A percentile compares a stretch with the other conserved stretches of the same genome.
Evolutionary conservation across 2,888 invertebrate genomes (phyloP).

Genomic region (Microctonus aethiopoides): DNA sequence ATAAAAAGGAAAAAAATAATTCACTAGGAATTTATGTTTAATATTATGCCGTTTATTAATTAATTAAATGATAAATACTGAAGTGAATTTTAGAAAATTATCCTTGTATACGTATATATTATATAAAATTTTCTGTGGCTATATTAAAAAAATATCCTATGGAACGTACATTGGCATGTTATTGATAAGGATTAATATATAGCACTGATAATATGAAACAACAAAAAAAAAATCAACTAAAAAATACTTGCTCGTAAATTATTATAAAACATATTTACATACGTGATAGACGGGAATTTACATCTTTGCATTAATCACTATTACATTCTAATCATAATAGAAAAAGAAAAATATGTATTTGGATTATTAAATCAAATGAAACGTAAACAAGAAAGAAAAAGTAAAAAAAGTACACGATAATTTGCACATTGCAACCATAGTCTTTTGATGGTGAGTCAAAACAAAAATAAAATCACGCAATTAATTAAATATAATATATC

Average conservation of each 20-base stretch:
- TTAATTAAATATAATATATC: neutral
- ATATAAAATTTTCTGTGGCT: slow-evolving; percentile 39
- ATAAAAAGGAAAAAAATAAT: neutral
- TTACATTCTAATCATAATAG: neutral
- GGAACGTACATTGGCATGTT: slow-evolving; percentile 34
- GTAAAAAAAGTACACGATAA: neutral
- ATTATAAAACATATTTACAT: slow-evolving; percentile 3
- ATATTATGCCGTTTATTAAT: slow-evolving; percentile 19
- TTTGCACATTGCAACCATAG: neutral
- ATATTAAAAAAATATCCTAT: slow-evolving; percentile 36
- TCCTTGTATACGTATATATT: slow-evolving; percentile 32
- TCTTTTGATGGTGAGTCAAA: neutral
- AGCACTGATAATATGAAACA: neutral
- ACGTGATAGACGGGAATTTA: slow-evolving; percentile 1
- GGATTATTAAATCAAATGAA: neutral
- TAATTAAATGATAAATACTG: slow-evolving; percentile 36
- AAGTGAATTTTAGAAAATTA: slow-evolving; percentile 35
- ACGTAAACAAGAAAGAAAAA: no score
- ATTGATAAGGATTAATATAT: neutral
- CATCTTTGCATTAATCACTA: neutral
- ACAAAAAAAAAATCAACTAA: neutral
- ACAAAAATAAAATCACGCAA: neutral
- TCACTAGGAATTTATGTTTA: neutral
- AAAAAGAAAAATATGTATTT: neutral
- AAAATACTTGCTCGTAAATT: neutral